Evolutionary conservation across 2,888 invertebrate genomes (phyloP).

Genomic region (Adela reaumurella): DNA sequence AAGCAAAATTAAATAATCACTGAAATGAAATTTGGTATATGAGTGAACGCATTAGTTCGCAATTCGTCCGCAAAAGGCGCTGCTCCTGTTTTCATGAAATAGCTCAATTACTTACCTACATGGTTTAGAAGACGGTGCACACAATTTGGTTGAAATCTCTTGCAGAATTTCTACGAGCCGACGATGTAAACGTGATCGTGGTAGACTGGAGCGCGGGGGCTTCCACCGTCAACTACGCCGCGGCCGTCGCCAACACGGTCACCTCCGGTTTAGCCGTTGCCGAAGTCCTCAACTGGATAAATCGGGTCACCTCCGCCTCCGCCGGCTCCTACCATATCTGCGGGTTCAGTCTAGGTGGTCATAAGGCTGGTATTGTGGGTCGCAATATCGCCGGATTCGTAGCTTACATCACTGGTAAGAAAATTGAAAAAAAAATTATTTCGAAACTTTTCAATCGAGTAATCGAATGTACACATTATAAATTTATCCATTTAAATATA

Average conservation of each 20-base stretch:
- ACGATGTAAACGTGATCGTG: constrained; percentile 18
- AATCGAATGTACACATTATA: no score
- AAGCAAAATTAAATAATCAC: no score
- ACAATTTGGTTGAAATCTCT: neutral
- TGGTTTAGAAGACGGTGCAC: no score
- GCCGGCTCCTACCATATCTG: constrained; percentile 16
- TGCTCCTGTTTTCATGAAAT: no score
- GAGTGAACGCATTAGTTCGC: no score
- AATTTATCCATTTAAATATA: no score
- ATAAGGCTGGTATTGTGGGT: constrained; percentile 20
- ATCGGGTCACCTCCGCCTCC: constrained; percentile 11
- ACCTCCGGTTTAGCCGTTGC: constrained; percentile 5
- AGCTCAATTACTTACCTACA: no score
- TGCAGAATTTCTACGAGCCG: constrained; percentile 16
- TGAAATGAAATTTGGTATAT: no score
- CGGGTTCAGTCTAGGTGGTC: constrained; percentile 22
- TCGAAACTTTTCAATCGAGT: no score
- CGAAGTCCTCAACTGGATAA: constrained; percentile 17
- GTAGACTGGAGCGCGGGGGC: constrained; percentile 15
- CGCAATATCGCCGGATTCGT: constrained; percentile 16
- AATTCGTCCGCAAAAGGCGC: no score
- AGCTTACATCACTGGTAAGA: constrained; percentile 22
- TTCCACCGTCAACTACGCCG: constrained; percentile 12
- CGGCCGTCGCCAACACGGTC: neutral
- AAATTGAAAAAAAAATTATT: no score